Conservation (phyloP, 2,888 invertebrate genomes). For the Pediacus dermestoides region DNA sequence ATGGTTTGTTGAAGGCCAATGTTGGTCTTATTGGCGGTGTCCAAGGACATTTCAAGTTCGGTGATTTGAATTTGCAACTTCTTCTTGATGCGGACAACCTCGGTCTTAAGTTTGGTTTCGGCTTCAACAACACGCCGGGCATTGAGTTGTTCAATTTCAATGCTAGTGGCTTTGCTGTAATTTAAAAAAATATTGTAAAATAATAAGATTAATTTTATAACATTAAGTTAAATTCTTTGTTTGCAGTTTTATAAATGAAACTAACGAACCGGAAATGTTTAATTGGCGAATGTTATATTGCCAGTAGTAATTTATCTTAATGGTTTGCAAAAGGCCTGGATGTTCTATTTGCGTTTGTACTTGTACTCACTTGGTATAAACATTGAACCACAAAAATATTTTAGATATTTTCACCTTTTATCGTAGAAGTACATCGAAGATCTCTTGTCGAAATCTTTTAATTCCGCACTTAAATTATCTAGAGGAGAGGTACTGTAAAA, state of each 20-base stretch:
- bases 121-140: slow-evolving; percentile 95
- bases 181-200: too few species aligned
- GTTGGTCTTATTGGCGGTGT: slow-evolving; percentile 97
- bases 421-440: slow-evolving; percentile 59
- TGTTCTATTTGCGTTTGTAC: slow-evolving; percentile 17
- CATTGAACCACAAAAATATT: slow-evolving; percentile 18
- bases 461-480: slow-evolving; percentile 58
- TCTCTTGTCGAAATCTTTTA: slow-evolving; percentile 61
- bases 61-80: slow-evolving; percentile 97
- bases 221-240: too few species aligned
- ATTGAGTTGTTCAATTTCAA: slow-evolving; percentile 94
- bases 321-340: slow-evolving; percentile 13
- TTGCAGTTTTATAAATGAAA: too few species aligned
- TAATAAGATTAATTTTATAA: too few species aligned
- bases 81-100: slow-evolving; percentile 97
- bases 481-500: slow-evolving; percentile 59
- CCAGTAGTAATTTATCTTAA: slow-evolving; percentile 17
- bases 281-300: slow-evolving; percentile 10
- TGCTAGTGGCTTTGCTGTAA: slow-evolving; percentile 91
- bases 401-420: slow-evolving; percentile 57
- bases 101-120: slow-evolving; percentile 92
- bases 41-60: slow-evolving; percentile 93
- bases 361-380: slow-evolving; percentile 29
- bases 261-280: too few species aligned
- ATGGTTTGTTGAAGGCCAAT: slow-evolving; percentile 95